Evolutionary conservation across 2,888 invertebrate species (phyloP), one percentile per base, ranked within the genome.

Genomic region (Didymodactylos carnosus): DNA sequence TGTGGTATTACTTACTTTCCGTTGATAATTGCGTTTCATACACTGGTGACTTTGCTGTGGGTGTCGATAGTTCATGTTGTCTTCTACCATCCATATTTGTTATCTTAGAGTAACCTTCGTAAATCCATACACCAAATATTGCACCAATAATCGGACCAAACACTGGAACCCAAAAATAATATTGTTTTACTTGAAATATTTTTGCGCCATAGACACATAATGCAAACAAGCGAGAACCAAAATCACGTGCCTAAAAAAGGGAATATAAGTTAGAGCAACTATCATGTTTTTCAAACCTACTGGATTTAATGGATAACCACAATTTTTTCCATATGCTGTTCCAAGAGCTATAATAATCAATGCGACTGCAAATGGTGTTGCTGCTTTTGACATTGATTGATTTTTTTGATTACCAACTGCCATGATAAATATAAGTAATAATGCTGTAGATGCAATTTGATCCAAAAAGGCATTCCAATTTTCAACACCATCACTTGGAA

Each of bases 141-240:
- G 76, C 77, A 13, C 76, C 76, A 53, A 76, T 23, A 23, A 73
- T 69, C 16, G 76, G 76, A 40, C 76, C 76, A 25, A 76, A 23
- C 39, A 75, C 41, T 25, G 76, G 73, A 23, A 77, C 71, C 76
- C 76, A 76, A 73, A 76, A 76, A 72, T 77, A 76, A 49, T 75
- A 72, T 29, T 75, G 23, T 25, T 71, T 43, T 10, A 29, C 69
- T 27, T 70, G 62, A 51, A 76, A 76, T 25, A 75, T 75, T 25
- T 69, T 41, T 16, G 41, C 25, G 14, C 76, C 76, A 72, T 75
- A 76, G n/a, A 75, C 53, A 5, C 40, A 39, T 13, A n/a, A 16
- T 4, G 62, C 35, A 62, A 62, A 62, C n/a, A 75, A 16, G 3
- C 75, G 75, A n/a, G 75, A 75, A n/a, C 74, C 75, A 23, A 75